Conservation (phyloP, 2,113 vertebrate genomes). For the Pachypanchax playfairii region DNA sequence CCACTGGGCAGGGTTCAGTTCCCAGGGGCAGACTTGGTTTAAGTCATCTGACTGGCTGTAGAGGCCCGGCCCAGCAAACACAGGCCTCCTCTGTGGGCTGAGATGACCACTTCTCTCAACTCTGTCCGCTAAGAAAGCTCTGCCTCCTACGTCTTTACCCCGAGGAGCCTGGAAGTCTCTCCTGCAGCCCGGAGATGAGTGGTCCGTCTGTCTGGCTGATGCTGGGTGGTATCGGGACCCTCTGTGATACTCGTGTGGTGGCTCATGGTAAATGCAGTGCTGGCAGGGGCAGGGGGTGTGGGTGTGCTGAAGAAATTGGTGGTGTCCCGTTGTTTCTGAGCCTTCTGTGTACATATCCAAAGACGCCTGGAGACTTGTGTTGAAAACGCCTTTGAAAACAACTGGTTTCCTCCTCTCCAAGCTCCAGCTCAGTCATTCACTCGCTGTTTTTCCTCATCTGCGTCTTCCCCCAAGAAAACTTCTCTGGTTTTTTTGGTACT, state of each 20-base stretch:
- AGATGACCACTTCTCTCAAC: conserved; percentile 49
- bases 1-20: conserved; percentile 63
- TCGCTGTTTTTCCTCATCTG: conserved; percentile 82
- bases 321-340: conserved; percentile 60
- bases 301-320: conserved; percentile 47
- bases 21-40: conserved; percentile 62
- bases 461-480: conserved; percentile 71
- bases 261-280: conserved; percentile 57
- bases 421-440: conserved; percentile 75
- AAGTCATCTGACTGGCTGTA: conserved; percentile 49
- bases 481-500: conserved; percentile 59
- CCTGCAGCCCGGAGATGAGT: conserved; percentile 50
- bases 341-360: conserved; percentile 78
- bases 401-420: conserved; percentile 67
- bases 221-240: conserved; percentile 43
- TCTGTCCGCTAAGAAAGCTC: conserved; percentile 40
- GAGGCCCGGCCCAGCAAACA: conserved; percentile 58
- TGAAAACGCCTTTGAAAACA: conserved; percentile 68
- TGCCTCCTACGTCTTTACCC: conserved; percentile 49
- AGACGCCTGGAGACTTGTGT: conserved; percentile 50
- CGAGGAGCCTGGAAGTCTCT: conserved; percentile 53
- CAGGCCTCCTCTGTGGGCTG: conserved; percentile 75
- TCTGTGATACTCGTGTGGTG: conserved; percentile 25
- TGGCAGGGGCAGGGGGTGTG: conserved; percentile 52
- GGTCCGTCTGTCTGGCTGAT: conserved; percentile 50